phyloP scores from a whole-genome alignment of 2,888 invertebrate genomes.

The Heliconius charithonia region DNA sequence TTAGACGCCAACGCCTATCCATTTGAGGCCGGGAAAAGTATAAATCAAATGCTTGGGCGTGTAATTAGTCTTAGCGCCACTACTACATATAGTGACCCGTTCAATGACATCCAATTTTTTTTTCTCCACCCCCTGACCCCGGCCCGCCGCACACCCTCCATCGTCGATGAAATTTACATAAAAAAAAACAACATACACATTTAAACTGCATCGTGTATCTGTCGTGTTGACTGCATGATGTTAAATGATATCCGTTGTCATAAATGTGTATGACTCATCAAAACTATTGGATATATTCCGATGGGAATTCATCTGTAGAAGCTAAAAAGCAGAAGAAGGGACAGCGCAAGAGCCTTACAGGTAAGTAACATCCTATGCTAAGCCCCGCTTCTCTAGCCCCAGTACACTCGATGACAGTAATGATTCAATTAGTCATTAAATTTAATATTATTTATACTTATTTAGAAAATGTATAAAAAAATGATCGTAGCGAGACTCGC shows the following conservation, averaged over 20 bases:
- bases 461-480: no score
- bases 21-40: constrained; percentile 56
- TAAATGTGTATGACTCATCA: constrained; percentile 78
- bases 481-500: no score
- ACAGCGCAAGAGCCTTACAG: constrained; percentile 91
- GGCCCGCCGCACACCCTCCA: constrained; percentile 81
- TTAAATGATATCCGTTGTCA: constrained; percentile 68
- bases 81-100: constrained; percentile 70
- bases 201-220: constrained; percentile 78
- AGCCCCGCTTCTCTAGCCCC: constrained; percentile 66
- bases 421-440: not conserved
- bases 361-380: constrained; percentile 87
- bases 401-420: constrained; percentile 67
- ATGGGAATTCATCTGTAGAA: constrained; percentile 85
- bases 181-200: constrained; percentile 72
- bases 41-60: constrained; percentile 57
- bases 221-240: constrained; percentile 83
- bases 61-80: constrained; percentile 72
- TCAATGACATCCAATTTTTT: constrained; percentile 83
- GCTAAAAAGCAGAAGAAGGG: constrained; percentile 96
- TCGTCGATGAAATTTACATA: constrained; percentile 74
- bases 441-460: not conserved
- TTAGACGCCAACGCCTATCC: constrained; percentile 57
- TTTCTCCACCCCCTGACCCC: constrained; percentile 76
- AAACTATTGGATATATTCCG: constrained; percentile 56